These are phyloP conservation scores for Nerophis lumbriciformis DNA, from an alignment of 2,113 vertebrate genomes.

Conservation along the genomic window DNA sequence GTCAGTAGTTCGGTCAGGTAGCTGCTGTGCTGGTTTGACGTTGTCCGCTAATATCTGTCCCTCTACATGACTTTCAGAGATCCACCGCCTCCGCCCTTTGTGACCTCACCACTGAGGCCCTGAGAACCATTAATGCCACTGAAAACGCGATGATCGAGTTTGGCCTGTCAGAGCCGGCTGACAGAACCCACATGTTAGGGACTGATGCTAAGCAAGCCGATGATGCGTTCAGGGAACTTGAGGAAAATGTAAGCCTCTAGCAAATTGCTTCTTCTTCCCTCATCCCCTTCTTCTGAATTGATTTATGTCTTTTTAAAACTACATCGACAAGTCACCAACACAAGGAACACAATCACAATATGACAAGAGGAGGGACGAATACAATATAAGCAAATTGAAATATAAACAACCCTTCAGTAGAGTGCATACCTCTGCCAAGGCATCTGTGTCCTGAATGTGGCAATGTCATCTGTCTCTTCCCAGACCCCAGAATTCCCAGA, in stretches of 20 bases:
- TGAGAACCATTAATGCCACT: slow-evolving; percentile 81
- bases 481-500: too few species aligned
- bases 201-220: slow-evolving; percentile 69
- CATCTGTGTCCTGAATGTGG: too few species aligned
- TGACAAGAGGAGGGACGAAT: too few species aligned
- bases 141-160: slow-evolving; percentile 74
- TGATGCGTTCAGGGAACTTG: slow-evolving; percentile 74
- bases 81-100: slow-evolving; percentile 78
- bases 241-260: slow-evolving; percentile 78
- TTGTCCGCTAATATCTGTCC: slow-evolving; percentile 59
- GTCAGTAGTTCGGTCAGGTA: slow-evolving; percentile 16
- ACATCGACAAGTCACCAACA: too few species aligned
- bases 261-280: slow-evolving; percentile 16
- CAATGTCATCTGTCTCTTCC: too few species aligned
- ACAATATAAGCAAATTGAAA: too few species aligned
- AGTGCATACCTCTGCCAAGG: too few species aligned
- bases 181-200: slow-evolving; percentile 54
- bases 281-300: neutral
- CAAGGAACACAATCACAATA: too few species aligned
- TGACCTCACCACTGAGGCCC: slow-evolving; percentile 79
- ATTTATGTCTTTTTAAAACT: neutral
- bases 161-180: slow-evolving; percentile 57
- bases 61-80: slow-evolving; percentile 75
- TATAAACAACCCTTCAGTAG: too few species aligned
- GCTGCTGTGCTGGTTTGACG: slow-evolving; percentile 29